Conservation (phyloP, 2,888 invertebrate species). For the Cheilosia grossa region DNA sequence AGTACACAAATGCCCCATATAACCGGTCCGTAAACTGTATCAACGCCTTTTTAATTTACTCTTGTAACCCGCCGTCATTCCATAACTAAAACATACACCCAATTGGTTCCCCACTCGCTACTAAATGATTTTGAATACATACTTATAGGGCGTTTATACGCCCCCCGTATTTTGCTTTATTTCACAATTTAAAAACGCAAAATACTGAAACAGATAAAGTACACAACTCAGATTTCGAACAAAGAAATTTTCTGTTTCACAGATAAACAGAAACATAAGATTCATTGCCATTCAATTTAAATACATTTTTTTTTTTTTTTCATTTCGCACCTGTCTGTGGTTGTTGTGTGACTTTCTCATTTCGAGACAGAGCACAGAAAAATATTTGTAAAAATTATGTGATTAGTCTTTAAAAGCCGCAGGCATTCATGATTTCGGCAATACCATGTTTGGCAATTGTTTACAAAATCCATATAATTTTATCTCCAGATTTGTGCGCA, state of each 20-base stretch:
- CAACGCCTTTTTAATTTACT: no score
- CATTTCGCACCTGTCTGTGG: neutral
- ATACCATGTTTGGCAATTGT: neutral
- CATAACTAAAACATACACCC: no score
- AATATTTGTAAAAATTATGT: neutral
- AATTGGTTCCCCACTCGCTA: no score
- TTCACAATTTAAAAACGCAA: neutral
- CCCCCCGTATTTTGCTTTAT: neutral
- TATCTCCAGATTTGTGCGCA: neutral
- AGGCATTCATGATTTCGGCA: neutral
- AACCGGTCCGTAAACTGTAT: no score
- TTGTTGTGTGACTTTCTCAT: neutral
- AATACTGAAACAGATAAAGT: neutral
- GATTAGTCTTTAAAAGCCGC: neutral
- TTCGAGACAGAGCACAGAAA: neutral
- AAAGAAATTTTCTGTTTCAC: neutral
- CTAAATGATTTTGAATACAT: no score
- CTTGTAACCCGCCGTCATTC: no score
- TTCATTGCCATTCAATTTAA: neutral
- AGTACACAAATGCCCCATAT: no score
- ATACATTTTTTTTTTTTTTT: neutral
- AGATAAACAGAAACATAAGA: neutral
- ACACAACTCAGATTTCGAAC: neutral
- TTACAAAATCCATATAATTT: neutral
- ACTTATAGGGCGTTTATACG: no score